These are phyloP conservation scores for Eriocheir sinensis DNA, from an alignment of 1,140 invertebrate genomes.

Conservation along the genomic window DNA sequence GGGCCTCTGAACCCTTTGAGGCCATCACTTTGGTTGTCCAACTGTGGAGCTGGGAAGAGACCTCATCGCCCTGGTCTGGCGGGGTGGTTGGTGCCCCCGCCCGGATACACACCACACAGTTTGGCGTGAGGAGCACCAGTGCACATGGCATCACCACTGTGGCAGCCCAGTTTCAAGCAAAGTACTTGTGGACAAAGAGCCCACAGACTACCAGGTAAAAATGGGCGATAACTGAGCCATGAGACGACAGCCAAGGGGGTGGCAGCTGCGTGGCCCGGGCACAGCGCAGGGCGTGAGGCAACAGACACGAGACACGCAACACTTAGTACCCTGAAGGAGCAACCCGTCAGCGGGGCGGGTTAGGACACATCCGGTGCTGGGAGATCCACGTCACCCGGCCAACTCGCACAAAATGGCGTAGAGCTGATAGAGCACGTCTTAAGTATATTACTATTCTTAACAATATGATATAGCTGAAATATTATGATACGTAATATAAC, in stretches of 20 bases:
- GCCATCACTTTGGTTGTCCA: slow-evolving; percentile 77
- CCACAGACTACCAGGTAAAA: slow-evolving; percentile 75
- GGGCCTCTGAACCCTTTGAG: slow-evolving; percentile 73
- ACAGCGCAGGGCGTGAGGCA: slow-evolving; percentile 69
- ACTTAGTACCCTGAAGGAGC: slow-evolving; percentile 78
- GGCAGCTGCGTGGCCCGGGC: slow-evolving; percentile 68
- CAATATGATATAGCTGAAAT: slow-evolving; percentile 78
- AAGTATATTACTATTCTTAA: slow-evolving; percentile 77
- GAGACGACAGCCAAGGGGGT: slow-evolving; percentile 68
- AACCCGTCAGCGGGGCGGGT: slow-evolving; percentile 76
- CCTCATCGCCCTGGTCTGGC: slow-evolving; percentile 70
- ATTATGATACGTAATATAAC: slow-evolving; percentile 79
- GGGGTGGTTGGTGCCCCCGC: slow-evolving; percentile 57
- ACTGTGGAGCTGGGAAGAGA: slow-evolving; percentile 73
- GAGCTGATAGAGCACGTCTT: slow-evolving; percentile 72
- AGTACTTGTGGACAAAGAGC: slow-evolving; percentile 69
- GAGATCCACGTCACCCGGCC: slow-evolving; percentile 71
- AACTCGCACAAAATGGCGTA: slow-evolving; percentile 69
- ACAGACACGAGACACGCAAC: slow-evolving; percentile 75
- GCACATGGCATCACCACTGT: slow-evolving; percentile 68
- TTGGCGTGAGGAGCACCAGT: slow-evolving; percentile 76
- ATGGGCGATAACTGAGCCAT: slow-evolving; percentile 72
- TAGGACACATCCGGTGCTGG: slow-evolving; percentile 77
- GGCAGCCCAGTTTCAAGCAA: slow-evolving; percentile 70
- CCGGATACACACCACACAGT: slow-evolving; percentile 60